A percentile compares a stretch with the other conserved stretches of the same genome.
These are phyloP conservation scores for Drosophila pseudotakahashii DNA, from an alignment of 2,888 invertebrate species.

Conservation along the genomic window DNA sequence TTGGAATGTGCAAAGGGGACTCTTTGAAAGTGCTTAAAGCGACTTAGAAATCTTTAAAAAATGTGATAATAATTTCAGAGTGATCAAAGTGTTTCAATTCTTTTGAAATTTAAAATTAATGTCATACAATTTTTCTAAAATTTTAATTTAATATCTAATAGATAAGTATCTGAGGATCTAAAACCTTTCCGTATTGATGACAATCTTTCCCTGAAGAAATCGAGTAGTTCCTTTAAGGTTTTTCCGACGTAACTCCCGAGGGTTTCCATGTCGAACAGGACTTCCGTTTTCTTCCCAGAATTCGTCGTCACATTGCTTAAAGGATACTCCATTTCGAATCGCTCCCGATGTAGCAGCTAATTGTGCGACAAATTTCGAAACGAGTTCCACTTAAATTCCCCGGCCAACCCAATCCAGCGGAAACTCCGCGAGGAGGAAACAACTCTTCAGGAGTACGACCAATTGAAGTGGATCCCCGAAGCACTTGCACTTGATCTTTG, in stretches of 20 bases:
- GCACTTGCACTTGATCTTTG: conserved; percentile 67
- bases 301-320: neutral
- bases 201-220: neutral
- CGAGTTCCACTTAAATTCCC: conserved; percentile 42
- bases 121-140: neutral
- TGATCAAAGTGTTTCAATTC: neutral
- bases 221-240: neutral
- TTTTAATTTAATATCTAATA: neutral
- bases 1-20: neutral
- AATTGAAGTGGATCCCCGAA: conserved; percentile 57
- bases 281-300: conserved; percentile 36
- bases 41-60: neutral
- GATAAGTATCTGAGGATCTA: neutral
- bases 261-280: conserved; percentile 7
- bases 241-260: conserved; percentile 2
- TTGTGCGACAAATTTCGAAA: conserved; percentile 41
- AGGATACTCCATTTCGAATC: conserved; percentile 9
- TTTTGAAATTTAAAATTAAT: too few relatives aligned
- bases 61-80: neutral
- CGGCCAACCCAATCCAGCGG: conserved; percentile 32
- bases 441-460: conserved; percentile 2
- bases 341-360: conserved; percentile 45
- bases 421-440: conserved; percentile 29
- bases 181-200: neutral
- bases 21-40: conserved; percentile 7